These are phyloP conservation scores for Tuberolachnus salignus DNA, from an alignment of 2,888 invertebrate species.

Conservation along the genomic window DNA sequence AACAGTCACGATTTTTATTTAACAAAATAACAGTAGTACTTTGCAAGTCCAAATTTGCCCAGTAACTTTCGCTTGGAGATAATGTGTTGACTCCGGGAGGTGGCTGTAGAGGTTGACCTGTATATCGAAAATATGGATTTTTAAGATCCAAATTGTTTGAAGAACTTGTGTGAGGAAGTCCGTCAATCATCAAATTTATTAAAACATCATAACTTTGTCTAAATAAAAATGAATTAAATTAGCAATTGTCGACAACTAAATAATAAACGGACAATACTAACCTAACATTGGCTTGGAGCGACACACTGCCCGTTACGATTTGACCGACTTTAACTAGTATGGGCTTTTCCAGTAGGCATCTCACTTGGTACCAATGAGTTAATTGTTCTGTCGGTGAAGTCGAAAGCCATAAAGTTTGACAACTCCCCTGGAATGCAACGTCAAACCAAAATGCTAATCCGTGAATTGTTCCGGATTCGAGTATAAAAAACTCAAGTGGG, in stretches of 20 bases:
- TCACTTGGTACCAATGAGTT: conserved; percentile 99
- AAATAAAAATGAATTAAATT: conserved; percentile 59
- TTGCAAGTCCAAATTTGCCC: conserved; percentile 77
- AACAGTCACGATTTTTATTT: conserved; percentile 2
- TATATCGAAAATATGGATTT: conserved; percentile 97
- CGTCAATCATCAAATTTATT: conserved; percentile 89
- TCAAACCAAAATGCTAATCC: conserved; percentile 99
- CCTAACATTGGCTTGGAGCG: conserved; percentile 91
- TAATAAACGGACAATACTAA: too few relatives aligned
- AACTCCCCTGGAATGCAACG: conserved; percentile 90
- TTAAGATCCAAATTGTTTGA: conserved; percentile 94
- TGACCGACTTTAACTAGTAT: conserved; percentile 95
- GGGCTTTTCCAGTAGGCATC: conserved; percentile 92
- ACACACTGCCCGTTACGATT: conserved; percentile 82
- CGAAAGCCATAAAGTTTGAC: conserved; percentile 92
- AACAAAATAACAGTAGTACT: conserved; percentile 39
- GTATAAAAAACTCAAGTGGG: conserved; percentile 88
- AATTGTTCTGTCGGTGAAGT: conserved; percentile 97
- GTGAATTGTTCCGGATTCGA: conserved; percentile 93
- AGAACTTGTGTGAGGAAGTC: conserved; percentile 79
- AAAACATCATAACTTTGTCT: conserved; percentile 98
- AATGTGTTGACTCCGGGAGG: conserved; percentile 89
- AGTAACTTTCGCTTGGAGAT: conserved; percentile 92
- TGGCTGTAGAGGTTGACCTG: conserved; percentile 88
- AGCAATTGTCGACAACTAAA: background rate